Base-by-base conservation (phyloP, 2,888 invertebrate species). In the Drosophila nigricruria region DNA sequence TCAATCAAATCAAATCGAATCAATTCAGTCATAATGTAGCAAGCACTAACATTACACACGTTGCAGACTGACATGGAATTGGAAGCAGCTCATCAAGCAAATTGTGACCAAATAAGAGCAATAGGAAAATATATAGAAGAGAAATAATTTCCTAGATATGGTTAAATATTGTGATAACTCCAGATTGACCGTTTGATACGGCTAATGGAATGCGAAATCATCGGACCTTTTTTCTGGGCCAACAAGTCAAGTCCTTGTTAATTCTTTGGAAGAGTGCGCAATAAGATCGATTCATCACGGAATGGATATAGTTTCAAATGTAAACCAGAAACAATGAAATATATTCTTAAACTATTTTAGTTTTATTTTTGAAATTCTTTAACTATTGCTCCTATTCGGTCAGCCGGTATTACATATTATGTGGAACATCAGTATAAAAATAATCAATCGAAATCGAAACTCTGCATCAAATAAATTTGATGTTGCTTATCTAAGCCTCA, bases 401-500 rank as follows among this genome's bases (percentile, higher is more conserved):
- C 47, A 45, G 5, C 25, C n/a, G 10, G 45, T 27, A 27, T 25
- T n/a, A 27, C 6, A 9, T 30, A 38, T 18, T 45, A 49, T 14
- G 49, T 49, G 49, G n/a, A 49, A 30, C 20, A 49, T 49, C 30
- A 36, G 10, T 53, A n/a, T 6, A 10, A n/a, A 36, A 50, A 30
- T 30, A 52, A 36, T 27, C 23, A 54, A 54, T 36, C n/a, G 36
- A 25, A 54, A 54, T 36, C n/a, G 36, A 25, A 52, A 36, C 52
- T 23, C 49, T 64, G 59, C 77, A 78, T 78, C 75, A 75, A 64
- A 72, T 40, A 34, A 65, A 58, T 76, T 71, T 81, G 84, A 92
- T 92, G 92, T 92, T 92, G 92, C 92, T 92, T 92, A 92, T 92
- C 92, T 92, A 92, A 92, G 92, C 91, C 95, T 95, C 95, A 95